These are phyloP conservation scores for Hephaestus fuliginosus DNA, from an alignment of 2,797 vertebrate species.

Conservation along the genomic window DNA sequence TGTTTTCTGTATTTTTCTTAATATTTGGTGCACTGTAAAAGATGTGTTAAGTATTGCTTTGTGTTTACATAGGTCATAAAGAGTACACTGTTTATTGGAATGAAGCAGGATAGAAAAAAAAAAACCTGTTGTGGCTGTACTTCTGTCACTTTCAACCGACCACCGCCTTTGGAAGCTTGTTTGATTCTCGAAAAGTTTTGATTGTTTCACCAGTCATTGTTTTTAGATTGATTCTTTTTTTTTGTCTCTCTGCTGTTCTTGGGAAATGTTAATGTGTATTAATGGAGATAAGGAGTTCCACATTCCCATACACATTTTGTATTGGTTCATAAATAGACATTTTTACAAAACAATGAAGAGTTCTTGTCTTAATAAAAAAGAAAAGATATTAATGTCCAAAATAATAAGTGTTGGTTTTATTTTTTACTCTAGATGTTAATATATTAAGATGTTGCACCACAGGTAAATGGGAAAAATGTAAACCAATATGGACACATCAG, in stretches of 20 bases:
- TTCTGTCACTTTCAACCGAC: constrained; percentile 71
- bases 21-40: constrained; percentile 98
- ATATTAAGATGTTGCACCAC: neutral
- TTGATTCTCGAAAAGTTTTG: constrained; percentile 80
- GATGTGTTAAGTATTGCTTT: constrained; percentile 98
- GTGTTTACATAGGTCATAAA: constrained; percentile 91
- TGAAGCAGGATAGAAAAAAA: constrained; percentile 86
- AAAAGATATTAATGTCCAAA: constrained; percentile 99
- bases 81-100: constrained; percentile 83
- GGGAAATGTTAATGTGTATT: constrained; percentile 96
- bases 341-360: constrained; percentile 99
- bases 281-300: constrained; percentile 92
- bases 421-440: constrained; percentile 41
- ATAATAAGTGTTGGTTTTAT: constrained; percentile 77
- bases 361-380: constrained; percentile 99
- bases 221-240: constrained; percentile 93
- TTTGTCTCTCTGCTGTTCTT: constrained; percentile 96
- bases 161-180: constrained; percentile 87
- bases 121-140: constrained; percentile 86
- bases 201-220: constrained; percentile 89
- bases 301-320: constrained; percentile 99
- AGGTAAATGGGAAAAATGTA: neutral
- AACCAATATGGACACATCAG: neutral
- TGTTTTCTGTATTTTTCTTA: constrained; percentile 94
- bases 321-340: constrained; percentile 99